Evolutionary conservation across 2,113 vertebrate species (phyloP), one percentile per base, ranked within the genome.

Genomic region (Scomber colias): DNA sequence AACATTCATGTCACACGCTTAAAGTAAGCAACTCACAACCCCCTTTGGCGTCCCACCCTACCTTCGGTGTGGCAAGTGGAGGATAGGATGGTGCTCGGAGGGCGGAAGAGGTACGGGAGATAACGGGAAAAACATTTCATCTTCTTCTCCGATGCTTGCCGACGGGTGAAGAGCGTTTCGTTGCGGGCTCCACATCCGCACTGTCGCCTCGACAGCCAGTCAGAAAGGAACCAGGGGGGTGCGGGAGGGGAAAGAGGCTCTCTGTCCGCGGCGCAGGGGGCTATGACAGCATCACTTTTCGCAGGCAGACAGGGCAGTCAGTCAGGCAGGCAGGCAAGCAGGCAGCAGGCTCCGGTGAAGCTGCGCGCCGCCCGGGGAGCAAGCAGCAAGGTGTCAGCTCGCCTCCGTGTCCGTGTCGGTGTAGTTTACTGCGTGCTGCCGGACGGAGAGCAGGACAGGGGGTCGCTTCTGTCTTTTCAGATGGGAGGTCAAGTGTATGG

Each of bases 121-220:
- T 97, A 98, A 86, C 97, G 97, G 93, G 96, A 98, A 95, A 98
- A 97, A 96, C 97, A 98, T 97, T 97, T 97, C 97, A 98, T 98
- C 95, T 97, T 97, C 95, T 91, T 73, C 90, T 91, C 82, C 87
- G 82, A 55, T 91, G 90, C 88, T 92, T 75, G 83, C 79, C 83
- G 81, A 76, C 77, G 88, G 86, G 40, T 87, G 87, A 70, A 87
- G 76, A 90, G 83, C 89, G 89, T 61, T 87, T 88, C 71, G 90
- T 90, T 86, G 91, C 83, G 81, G 86, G 89, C 88, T 94, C 94
- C 92, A 91, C 94, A 95, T 95, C 91, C 91, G 90, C 93, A 92
- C 92, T 91, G 92, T 84, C 79, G 82, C 87, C 90, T 67, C 85
- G 89, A 90, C 83, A 89, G 89, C 79, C 73, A 83, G 88, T 73